A percentile compares a stretch with the other conserved stretches of the same genome.
phyloP scores from a whole-genome alignment of 2,797 vertebrate species.

The Melanotaenia maccullochi region DNA sequence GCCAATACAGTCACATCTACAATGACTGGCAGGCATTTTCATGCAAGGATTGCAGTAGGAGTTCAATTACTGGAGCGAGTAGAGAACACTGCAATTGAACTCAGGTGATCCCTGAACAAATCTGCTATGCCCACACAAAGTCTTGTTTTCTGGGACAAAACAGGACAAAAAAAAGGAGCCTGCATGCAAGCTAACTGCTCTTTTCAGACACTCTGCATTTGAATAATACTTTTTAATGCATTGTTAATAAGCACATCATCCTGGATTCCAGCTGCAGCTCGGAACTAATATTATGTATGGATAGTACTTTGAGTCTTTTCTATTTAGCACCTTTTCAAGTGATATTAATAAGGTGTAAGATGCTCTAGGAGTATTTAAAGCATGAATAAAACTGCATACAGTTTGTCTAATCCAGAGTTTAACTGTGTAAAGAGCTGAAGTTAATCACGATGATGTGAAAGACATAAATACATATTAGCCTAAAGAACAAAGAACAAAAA shows the following conservation, averaged over 20 bases:
- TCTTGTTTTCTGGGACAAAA: background rate
- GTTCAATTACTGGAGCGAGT: slow-evolving; percentile 31
- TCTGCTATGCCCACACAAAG: slow-evolving; percentile 1
- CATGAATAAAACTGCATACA: background rate
- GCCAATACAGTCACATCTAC: slow-evolving; percentile 21
- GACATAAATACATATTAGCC: background rate
- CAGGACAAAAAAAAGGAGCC: background rate
- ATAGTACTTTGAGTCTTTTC: background rate
- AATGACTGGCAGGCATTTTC: slow-evolving; percentile 32
- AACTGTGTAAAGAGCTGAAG: background rate
- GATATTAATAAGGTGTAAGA: background rate
- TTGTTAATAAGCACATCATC: background rate
- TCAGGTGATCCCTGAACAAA: slow-evolving; percentile 20
- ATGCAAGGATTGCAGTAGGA: slow-evolving; percentile 17
- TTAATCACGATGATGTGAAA: background rate
- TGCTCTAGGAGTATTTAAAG: background rate
- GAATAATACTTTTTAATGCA: background rate
- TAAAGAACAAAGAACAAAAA: too few relatives aligned
- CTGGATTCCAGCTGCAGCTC: background rate
- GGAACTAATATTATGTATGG: background rate
- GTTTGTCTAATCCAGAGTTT: background rate
- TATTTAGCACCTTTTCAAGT: background rate
- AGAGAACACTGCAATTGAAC: slow-evolving; percentile 27
- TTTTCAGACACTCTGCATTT: background rate
- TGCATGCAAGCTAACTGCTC: background rate